Conservation (phyloP, 2,797 vertebrate species). For the Acestrorhynchus altus region DNA sequence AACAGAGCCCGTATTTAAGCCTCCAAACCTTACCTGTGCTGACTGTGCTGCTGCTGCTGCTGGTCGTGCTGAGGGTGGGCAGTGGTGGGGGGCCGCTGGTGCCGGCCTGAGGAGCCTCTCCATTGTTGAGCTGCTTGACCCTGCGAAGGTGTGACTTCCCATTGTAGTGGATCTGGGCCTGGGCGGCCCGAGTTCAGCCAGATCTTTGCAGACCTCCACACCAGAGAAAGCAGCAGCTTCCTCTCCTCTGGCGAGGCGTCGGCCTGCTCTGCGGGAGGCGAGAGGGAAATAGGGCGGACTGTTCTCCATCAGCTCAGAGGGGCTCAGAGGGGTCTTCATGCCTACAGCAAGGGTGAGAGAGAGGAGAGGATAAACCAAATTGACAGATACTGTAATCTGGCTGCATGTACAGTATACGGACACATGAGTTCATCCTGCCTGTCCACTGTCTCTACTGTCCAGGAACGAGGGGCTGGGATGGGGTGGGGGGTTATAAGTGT, state of each 20-base stretch:
- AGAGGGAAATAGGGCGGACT: constrained; percentile 80
- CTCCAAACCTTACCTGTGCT: constrained; percentile 74
- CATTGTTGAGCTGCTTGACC: constrained; percentile 85
- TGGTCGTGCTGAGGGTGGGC: constrained; percentile 26
- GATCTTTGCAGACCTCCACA: constrained; percentile 89
- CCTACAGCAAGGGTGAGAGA: constrained; percentile 63
- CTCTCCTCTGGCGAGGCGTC: constrained; percentile 80
- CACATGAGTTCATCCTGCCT: too few relatives aligned
- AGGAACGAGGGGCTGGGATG: too few relatives aligned
- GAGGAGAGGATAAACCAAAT: background rate
- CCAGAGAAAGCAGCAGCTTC: constrained; percentile 85
- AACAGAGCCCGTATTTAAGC: too few relatives aligned
- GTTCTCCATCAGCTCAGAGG: constrained; percentile 76
- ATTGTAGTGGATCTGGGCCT: constrained; percentile 87
- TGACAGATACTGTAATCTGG: too few relatives aligned
- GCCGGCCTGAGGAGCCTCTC: constrained; percentile 72
- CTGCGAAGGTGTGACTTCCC: constrained; percentile 87
- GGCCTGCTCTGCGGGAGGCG: constrained; percentile 78
- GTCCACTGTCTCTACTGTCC: too few relatives aligned
- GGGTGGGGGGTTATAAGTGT: too few relatives aligned
- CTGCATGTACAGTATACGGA: too few relatives aligned
- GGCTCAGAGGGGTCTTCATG: constrained; percentile 81
- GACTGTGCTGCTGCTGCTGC: constrained; percentile 62
- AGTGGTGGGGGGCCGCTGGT: constrained; percentile 52
- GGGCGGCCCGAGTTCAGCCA: constrained; percentile 86